These are phyloP conservation scores for Caiman crocodilus DNA, from an alignment of 2,797 vertebrate genomes.

Conservation along the genomic window DNA sequence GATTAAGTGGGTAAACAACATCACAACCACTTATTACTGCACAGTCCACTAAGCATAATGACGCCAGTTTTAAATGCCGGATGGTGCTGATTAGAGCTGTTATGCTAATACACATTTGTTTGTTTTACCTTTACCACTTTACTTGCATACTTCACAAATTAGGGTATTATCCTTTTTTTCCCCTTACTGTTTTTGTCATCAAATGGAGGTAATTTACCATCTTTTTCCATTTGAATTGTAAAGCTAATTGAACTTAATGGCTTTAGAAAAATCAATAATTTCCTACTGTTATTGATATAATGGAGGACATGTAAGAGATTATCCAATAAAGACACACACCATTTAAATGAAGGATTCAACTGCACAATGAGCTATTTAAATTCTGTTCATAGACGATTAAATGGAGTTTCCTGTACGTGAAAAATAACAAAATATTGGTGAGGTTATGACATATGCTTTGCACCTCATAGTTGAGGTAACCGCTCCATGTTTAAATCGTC, in stretches of 20 bases:
- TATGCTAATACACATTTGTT: slow-evolving; percentile 41
- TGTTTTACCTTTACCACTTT: slow-evolving; percentile 58
- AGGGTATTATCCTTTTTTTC: slow-evolving; percentile 52
- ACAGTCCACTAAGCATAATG: slow-evolving; percentile 66
- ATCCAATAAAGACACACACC: slow-evolving; percentile 73
- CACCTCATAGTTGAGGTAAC: background rate
- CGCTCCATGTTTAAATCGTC: fast-evolving
- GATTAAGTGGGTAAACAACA: slow-evolving; percentile 69
- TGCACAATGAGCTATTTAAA: slow-evolving; percentile 63
- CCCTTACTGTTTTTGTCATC: slow-evolving; percentile 72
- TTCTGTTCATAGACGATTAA: slow-evolving; percentile 54
- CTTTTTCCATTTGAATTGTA: slow-evolving; percentile 78
- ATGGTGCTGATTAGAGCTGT: slow-evolving; percentile 25
- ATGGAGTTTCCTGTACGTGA: slow-evolving; percentile 32
- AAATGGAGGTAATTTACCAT: slow-evolving; percentile 76
- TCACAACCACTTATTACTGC: slow-evolving; percentile 45
- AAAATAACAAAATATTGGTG: background rate
- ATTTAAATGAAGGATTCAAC: slow-evolving; percentile 77
- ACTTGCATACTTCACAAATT: slow-evolving; percentile 71
- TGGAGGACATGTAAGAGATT: slow-evolving; percentile 70
- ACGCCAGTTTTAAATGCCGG: slow-evolving; percentile 43
- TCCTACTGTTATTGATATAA: slow-evolving; percentile 81
- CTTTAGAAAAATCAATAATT: slow-evolving; percentile 83
- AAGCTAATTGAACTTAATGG: slow-evolving; percentile 84
- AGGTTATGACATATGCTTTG: background rate